phyloP scores from a whole-genome alignment of 2,797 vertebrate species.

The Cirrhinus mrigala region DNA sequence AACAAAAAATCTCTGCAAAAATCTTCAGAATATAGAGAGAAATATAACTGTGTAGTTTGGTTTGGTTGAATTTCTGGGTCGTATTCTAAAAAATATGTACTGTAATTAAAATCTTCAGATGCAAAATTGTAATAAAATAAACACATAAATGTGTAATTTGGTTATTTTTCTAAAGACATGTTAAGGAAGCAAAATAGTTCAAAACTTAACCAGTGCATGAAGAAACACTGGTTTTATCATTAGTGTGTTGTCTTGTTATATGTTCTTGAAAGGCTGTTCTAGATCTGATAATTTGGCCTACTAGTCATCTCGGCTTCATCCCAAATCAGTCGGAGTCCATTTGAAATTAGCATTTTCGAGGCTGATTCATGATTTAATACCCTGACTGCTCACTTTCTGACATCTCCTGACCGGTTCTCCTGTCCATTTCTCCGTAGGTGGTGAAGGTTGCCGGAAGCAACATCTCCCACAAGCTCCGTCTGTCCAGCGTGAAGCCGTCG shows the following conservation, averaged over 20 bases:
- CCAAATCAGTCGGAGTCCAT: not conserved
- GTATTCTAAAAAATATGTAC: not conserved
- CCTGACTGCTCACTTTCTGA: not conserved
- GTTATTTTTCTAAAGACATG: not conserved
- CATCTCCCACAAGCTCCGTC: slow-evolving; percentile 96
- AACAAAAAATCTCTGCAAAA: not conserved
- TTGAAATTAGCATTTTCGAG: not conserved
- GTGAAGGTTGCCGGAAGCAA: slow-evolving; percentile 97
- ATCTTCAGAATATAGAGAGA: not conserved
- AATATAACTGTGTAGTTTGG: not conserved
- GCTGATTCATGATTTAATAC: slow-evolving; percentile 4
- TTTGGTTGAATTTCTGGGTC: not conserved
- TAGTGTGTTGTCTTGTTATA: not conserved
- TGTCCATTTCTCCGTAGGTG: slow-evolving; percentile 77
- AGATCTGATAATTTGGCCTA: not conserved
- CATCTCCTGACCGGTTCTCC: not conserved
- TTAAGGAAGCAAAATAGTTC: not conserved
- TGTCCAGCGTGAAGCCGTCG: slow-evolving; percentile 89
- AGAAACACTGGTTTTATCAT: not conserved
- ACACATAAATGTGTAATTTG: not conserved
- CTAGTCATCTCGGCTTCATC: not conserved
- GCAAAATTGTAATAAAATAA: not conserved
- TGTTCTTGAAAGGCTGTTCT: not conserved
- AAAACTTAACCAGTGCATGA: not conserved
- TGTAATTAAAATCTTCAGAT: not conserved